A percentile compares a stretch with the other conserved stretches of the same genome.
Evolutionary conservation across 2,113 vertebrate genomes (phyloP).

Genomic region (Anarhynchus alexandrinus): DNA sequence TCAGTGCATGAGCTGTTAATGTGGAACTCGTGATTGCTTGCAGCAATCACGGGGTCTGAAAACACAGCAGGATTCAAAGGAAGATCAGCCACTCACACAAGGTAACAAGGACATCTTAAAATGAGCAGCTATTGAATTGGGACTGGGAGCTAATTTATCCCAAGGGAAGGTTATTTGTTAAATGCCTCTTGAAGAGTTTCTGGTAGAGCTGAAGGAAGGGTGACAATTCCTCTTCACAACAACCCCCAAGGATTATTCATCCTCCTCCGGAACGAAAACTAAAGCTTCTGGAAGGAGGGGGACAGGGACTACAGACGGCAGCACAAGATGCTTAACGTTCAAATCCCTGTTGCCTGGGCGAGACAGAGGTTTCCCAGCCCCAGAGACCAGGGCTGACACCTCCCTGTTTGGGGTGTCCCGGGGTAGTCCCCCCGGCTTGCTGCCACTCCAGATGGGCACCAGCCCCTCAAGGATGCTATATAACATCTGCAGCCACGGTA

Average conservation of each 20-base stretch:
- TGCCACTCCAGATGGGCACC: neutral
- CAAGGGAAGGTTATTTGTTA: neutral
- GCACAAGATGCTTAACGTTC: neutral
- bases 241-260: neutral
- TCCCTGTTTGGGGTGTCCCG: neutral
- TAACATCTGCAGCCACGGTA: neutral
- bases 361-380: neutral
- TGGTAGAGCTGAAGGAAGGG: neutral
- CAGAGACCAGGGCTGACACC: neutral
- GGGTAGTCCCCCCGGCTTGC: neutral
- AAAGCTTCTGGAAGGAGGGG: neutral
- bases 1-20: neutral
- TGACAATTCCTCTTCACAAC: neutral
- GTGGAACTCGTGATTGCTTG: neutral
- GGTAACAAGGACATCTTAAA: neutral
- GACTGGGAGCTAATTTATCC: slow-evolving; percentile 13
- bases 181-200: neutral
- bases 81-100: neutral
- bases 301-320: neutral
- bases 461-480: too few species aligned
- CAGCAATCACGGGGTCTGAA: neutral
- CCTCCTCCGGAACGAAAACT: neutral
- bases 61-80: neutral
- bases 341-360: neutral
- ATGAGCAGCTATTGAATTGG: neutral